phyloP scores from a whole-genome alignment of 2,888 invertebrate genomes.

The Brenthis daphne region DNA sequence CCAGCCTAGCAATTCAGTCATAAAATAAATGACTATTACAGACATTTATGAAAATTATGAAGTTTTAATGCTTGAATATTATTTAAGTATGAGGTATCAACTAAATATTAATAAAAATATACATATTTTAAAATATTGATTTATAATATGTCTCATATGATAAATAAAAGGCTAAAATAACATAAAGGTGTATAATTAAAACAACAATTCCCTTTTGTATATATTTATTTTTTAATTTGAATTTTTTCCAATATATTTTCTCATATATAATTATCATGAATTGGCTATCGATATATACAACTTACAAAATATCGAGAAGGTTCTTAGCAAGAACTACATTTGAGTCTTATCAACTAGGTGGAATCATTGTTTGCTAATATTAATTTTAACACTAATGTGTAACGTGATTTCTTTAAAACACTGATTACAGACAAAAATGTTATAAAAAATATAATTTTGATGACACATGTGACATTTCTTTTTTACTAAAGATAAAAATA shows the following conservation, averaged over 20 bases:
- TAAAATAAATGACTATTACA: not conserved
- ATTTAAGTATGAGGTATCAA: no score
- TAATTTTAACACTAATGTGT: slow-evolving; percentile 29
- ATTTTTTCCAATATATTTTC: slow-evolving; percentile 65
- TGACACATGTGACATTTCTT: slow-evolving; percentile 4
- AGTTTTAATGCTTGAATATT: no score
- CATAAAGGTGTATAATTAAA: slow-evolving; percentile 40
- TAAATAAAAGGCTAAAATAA: slow-evolving; percentile 8
- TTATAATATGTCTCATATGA: not conserved
- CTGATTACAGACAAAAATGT: slow-evolving; percentile 8
- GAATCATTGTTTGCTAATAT: slow-evolving; percentile 59
- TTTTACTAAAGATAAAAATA: not conserved
- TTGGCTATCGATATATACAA: slow-evolving; percentile 74
- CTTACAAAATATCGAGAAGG: slow-evolving; percentile 64
- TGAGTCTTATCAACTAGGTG: slow-evolving; percentile 76
- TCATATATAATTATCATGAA: slow-evolving; percentile 69
- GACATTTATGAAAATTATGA: not conserved
- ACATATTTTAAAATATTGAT: not conserved
- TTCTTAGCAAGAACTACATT: slow-evolving; percentile 70
- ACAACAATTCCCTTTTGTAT: slow-evolving; percentile 56
- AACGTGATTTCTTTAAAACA: slow-evolving; percentile 34
- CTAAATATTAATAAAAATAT: no score
- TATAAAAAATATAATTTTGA: slow-evolving; percentile 21
- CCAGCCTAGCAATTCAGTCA: no score
- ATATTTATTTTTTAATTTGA: slow-evolving; percentile 64